These are phyloP conservation scores for Coenobita brevimanus DNA, from an alignment of 1,140 invertebrate genomes.

Conservation along the genomic window DNA sequence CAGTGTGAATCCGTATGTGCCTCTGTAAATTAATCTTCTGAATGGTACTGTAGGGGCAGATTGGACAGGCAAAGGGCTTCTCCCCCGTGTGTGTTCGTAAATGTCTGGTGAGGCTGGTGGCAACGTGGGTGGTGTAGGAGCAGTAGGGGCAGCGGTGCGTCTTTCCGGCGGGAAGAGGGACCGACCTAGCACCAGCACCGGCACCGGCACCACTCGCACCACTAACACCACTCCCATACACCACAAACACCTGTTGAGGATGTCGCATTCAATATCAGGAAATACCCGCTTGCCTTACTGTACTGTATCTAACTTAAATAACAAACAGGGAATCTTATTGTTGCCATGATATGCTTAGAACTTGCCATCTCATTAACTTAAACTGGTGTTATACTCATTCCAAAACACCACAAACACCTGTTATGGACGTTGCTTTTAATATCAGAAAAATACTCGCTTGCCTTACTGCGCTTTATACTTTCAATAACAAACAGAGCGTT, in stretches of 20 bases:
- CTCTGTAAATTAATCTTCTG: slow-evolving; percentile 23
- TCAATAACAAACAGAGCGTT: too few species aligned
- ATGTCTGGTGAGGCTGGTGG: slow-evolving; percentile 10
- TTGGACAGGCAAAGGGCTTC: slow-evolving; percentile 24
- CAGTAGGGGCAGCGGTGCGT: slow-evolving; percentile 33
- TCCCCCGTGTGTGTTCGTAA: slow-evolving; percentile 34
- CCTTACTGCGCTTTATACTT: too few species aligned
- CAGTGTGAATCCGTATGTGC: background rate
- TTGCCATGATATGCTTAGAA: too few species aligned
- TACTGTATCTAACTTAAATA: too few species aligned
- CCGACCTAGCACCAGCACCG: background rate
- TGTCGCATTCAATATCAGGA: slow-evolving; percentile 6
- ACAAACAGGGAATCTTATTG: too few species aligned
- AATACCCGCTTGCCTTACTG: too few species aligned
- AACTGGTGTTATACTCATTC: too few species aligned
- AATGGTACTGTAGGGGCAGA: slow-evolving; percentile 20
- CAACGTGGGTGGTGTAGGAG: slow-evolving; percentile 18
- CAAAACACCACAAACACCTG: too few species aligned
- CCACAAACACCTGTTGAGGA: slow-evolving; percentile 47
- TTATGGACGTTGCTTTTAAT: too few species aligned
- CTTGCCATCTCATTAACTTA: too few species aligned
- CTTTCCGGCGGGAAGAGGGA: background rate
- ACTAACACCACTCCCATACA: slow-evolving; percentile 10
- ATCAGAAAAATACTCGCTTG: too few species aligned
- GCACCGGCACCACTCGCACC: background rate